phyloP scores from a whole-genome alignment of 2,888 invertebrate genomes.

The Xanthia togata region DNA sequence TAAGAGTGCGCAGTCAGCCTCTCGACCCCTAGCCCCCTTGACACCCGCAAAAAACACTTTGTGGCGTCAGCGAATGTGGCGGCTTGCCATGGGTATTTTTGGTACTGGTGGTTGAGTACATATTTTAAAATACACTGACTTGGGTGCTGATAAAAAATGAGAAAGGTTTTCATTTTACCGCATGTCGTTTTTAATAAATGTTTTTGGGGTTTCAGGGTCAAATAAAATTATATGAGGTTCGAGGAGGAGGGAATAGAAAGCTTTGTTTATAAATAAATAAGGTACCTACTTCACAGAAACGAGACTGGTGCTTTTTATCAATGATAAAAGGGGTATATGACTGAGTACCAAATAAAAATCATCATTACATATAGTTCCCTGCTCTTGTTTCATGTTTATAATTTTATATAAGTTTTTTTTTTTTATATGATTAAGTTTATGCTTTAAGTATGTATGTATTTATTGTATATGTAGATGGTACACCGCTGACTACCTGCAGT shows the following conservation, averaged over 20 bases:
- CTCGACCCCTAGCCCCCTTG: conserved; percentile 64
- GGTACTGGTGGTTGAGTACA: conserved; percentile 10
- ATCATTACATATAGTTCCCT: too few relatives aligned
- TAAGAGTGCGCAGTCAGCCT: conserved; percentile 65
- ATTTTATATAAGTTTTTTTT: too few relatives aligned
- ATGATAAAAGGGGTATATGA: background rate
- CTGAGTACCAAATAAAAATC: too few relatives aligned
- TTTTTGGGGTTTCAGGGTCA: background rate
- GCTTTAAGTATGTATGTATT: too few relatives aligned
- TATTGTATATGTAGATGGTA: too few relatives aligned
- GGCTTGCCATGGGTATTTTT: conserved; percentile 38
- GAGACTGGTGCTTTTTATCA: too few relatives aligned
- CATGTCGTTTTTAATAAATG: background rate
- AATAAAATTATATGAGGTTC: background rate
- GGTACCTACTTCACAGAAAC: background rate
- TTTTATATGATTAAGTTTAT: too few relatives aligned
- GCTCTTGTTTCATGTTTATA: too few relatives aligned
- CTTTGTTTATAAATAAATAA: background rate
- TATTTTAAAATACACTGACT: conserved; percentile 46
- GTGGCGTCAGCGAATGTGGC: conserved; percentile 45
- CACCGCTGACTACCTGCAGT: too few relatives aligned
- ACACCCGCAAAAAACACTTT: conserved; percentile 61
- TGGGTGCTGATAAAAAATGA: conserved; percentile 14
- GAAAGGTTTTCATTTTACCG: conserved; percentile 7
- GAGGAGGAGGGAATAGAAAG: background rate